Conservation (phyloP, 30 jellyfish, hydroid and myxozoan genomes). For the Aurelia sp. region DNA sequence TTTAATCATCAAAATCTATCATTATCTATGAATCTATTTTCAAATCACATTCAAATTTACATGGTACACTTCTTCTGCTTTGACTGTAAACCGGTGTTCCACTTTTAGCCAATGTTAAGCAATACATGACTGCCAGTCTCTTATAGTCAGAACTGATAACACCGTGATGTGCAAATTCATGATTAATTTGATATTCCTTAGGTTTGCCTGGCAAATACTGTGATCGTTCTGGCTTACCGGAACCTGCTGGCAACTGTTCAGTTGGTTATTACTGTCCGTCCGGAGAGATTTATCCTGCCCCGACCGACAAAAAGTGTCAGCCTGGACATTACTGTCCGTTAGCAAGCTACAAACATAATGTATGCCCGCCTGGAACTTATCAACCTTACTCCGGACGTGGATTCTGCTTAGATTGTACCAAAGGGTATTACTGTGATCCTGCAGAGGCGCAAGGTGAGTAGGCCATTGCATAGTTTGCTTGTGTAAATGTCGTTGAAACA, state of each 20-base stretch:
- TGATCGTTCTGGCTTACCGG: slow-evolving; percentile 82
- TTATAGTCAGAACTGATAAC: too few species aligned
- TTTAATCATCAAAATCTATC: too few species aligned
- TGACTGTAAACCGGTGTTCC: too few species aligned
- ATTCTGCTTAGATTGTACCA: slow-evolving; percentile 82
- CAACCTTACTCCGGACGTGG: slow-evolving; percentile 91
- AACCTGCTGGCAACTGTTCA: slow-evolving; percentile 94
- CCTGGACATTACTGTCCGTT: slow-evolving; percentile 97
- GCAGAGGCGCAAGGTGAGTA: slow-evolving; percentile 78
- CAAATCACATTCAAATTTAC: too few species aligned
- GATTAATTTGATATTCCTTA: background rate
- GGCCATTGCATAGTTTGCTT: background rate
- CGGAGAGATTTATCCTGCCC: slow-evolving; percentile 91
- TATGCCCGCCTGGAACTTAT: slow-evolving; percentile 91
- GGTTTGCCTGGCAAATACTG: slow-evolving; percentile 97
- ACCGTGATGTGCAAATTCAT: too few species aligned
- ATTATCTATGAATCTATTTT: too few species aligned
- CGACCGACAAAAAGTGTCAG: slow-evolving; percentile 82
- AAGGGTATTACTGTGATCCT: slow-evolving; percentile 95
- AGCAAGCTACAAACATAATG: slow-evolving; percentile 79
- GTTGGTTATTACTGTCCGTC: slow-evolving; percentile 97
- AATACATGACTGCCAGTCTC: too few species aligned
- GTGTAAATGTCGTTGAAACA: background rate
- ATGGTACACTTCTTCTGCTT: too few species aligned
- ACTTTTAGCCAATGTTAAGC: too few species aligned